Conservation (phyloP, 2,888 invertebrate genomes). For the Drosophila nr. medialis region DNA sequence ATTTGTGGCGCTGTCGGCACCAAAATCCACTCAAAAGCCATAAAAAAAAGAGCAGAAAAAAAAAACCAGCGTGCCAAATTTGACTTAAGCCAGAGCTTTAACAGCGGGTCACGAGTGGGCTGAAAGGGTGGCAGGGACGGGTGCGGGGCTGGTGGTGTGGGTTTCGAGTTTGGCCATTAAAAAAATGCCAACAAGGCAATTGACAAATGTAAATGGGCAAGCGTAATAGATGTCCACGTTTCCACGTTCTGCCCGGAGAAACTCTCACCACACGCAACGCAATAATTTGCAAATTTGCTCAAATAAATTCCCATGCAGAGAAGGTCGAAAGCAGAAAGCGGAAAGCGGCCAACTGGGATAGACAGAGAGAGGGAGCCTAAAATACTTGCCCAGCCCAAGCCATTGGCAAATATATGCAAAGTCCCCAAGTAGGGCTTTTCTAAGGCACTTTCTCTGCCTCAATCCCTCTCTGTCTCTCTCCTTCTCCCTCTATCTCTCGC, state of each 20-base stretch:
- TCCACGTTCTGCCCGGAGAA: background rate
- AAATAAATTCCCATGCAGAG: conserved; percentile 77
- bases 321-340: background rate
- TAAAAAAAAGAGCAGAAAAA: conserved; percentile 12
- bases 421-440: conserved; percentile 52
- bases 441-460: conserved; percentile 37
- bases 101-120: background rate
- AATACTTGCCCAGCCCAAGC: conserved; percentile 63
- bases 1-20: conserved; percentile 55
- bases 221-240: conserved; percentile 73
- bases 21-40: conserved; percentile 59
- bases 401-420: conserved; percentile 72
- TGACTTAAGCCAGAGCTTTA: conserved; percentile 57
- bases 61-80: conserved; percentile 67
- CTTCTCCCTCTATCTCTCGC: background rate
- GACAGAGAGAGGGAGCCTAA: conserved; percentile 48
- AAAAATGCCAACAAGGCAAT: conserved; percentile 79
- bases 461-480: background rate
- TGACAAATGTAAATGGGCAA: conserved; percentile 76
- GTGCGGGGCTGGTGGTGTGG: background rate
- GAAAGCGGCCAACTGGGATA: background rate
- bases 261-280: conserved; percentile 51
- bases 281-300: conserved; percentile 80
- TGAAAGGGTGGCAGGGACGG: background rate
- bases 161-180: conserved; percentile 52